These are phyloP conservation scores for Lethocerus indicus DNA, from an alignment of 1,140 invertebrate genomes.

Conservation along the genomic window DNA sequence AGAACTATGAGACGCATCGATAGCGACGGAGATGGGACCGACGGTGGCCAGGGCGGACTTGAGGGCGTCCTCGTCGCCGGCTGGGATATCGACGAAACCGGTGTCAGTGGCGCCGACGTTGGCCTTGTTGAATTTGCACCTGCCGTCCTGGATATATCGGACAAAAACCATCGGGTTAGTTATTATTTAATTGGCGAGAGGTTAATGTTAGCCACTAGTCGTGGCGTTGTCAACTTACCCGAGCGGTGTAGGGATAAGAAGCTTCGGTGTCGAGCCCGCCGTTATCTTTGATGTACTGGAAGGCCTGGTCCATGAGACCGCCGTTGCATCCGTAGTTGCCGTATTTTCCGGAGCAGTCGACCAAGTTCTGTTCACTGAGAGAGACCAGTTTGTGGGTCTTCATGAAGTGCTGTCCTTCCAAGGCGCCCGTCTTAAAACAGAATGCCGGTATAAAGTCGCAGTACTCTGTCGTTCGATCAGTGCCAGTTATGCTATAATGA, in stretches of 20 bases:
- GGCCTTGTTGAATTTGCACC: constrained; percentile 46
- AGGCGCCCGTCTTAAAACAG: constrained; percentile 61
- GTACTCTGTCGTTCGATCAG: no score
- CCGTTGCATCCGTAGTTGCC: constrained; percentile 95
- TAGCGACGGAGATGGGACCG: constrained; percentile 57
- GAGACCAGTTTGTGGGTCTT: constrained; percentile 68
- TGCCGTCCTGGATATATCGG: constrained; percentile 27
- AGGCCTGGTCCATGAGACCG: constrained; percentile 87
- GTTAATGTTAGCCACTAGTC: not conserved
- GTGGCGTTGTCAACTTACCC: constrained; percentile 1
- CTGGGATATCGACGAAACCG: constrained; percentile 65
- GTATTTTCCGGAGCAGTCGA: constrained; percentile 81
- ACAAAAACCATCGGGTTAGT: not conserved
- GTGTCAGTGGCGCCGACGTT: constrained; percentile 64
- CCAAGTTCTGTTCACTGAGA: constrained; percentile 91
- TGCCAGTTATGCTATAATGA: no score
- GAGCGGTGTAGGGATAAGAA: constrained; percentile 57
- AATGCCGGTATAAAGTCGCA: no score
- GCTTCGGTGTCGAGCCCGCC: constrained; percentile 80
- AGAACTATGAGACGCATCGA: constrained; percentile 58
- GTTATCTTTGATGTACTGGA: constrained; percentile 79
- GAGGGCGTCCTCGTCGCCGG: constrained; percentile 49
- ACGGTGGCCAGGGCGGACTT: constrained; percentile 57
- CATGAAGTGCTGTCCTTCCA: constrained; percentile 92
- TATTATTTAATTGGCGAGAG: not conserved